Base-by-base conservation (phyloP, 2,797 vertebrate genomes). In the Hypotaenidia okinawae region DNA sequence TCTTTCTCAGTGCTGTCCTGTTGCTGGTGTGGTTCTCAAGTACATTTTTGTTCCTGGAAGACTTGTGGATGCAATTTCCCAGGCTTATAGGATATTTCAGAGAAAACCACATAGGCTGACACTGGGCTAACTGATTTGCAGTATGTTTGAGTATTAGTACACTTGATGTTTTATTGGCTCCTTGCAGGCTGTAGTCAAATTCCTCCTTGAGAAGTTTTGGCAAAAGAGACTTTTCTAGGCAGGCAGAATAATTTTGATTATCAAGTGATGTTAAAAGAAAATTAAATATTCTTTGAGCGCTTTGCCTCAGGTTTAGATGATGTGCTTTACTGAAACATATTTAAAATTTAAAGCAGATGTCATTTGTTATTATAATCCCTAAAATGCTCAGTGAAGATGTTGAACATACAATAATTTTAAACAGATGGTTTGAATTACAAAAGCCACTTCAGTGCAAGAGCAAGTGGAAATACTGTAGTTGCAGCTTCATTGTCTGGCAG, bases 271-370 rank as follows among this genome's bases (percentile, higher is more conserved):
- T 74, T 94, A 67, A 91, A 82, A 73, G 64, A 83, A 79, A 94
- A 86, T 79, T 72, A 84, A 94, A 18, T 89, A 61, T 81, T 93
- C 68, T 69, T 68, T 88, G 41, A 77, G 30, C 16, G 86, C 15
- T 79, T 86, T 94, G 83, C 83, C 89, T 94, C 43, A 25, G 75
- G 70, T 94, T 94, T 89, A 32, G 35, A 79, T 94, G 57, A 79
- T 94, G 57, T 91, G 33, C 69, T 87, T 94, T 96, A 55, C 28
- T 84, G 76, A 93, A 73, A 22, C 43, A 30, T 67, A 78, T 93
- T 84, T 96, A 94, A 87, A 95, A 82, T 95, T 95, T 94, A 89
- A 94, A 95, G 13, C 57, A 80, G n/a, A 67, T 94, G 76, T 77
- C 24, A 80, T 95, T 91, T 95, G 81, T 92, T 95, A 67, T 93